Percentiles rank a stretch among this genome's conserved stretches.
These are phyloP conservation scores for Corythornis madagascariensis DNA, from an alignment of 2,113 vertebrate genomes.

Conservation along the genomic window DNA sequence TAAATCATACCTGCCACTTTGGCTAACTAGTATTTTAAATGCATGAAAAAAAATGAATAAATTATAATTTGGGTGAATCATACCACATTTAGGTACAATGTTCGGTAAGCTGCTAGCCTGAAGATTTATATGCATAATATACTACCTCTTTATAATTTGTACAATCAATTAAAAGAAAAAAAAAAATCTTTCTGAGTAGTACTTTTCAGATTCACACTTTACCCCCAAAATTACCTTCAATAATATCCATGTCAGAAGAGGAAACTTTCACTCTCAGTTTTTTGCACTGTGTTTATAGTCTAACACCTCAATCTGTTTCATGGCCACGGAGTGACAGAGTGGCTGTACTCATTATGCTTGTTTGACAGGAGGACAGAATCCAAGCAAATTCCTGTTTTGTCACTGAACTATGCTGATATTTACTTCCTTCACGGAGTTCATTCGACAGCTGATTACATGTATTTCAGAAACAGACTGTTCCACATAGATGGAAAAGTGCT, in stretches of 20 bases:
- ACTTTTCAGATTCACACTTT: background rate
- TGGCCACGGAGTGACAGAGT: background rate
- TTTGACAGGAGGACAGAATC: slow-evolving; percentile 4
- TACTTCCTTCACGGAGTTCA: slow-evolving; percentile 21
- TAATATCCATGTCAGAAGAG: background rate
- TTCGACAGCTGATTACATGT: background rate
- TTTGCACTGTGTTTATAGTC: background rate
- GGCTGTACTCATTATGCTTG: background rate
- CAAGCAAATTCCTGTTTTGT: background rate
- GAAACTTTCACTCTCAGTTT: background rate
- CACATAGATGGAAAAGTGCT: background rate
- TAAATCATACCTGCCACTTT: background rate
- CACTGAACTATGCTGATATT: background rate
- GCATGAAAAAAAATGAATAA: too few species aligned
- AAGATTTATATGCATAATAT: background rate
- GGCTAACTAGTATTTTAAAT: background rate
- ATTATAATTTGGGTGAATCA: background rate
- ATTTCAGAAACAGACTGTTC: slow-evolving; percentile 5
- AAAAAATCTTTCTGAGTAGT: background rate
- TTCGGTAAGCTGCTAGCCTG: background rate
- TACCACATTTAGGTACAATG: background rate
- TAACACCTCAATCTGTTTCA: background rate
- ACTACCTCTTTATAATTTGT: background rate
- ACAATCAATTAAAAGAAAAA: background rate
- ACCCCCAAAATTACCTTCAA: background rate